Percentiles rank a stretch among this genome's conserved stretches.
Conservation (phyloP, 2,113 vertebrate genomes). For the Siphamia tubifer region DNA sequence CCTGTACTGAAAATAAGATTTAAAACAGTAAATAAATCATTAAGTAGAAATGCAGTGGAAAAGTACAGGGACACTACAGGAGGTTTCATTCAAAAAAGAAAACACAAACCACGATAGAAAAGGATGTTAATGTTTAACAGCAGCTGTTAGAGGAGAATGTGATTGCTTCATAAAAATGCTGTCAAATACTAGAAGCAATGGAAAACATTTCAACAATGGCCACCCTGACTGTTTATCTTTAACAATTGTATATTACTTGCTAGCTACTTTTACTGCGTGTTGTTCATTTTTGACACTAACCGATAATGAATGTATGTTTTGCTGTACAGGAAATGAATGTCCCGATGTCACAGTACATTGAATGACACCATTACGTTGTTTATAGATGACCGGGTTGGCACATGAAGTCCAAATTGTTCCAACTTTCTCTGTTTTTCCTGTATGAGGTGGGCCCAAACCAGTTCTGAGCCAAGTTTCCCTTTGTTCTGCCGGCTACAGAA, state of each 20-base stretch:
- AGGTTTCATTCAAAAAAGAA: slow-evolving; percentile 24
- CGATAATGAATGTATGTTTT: slow-evolving; percentile 85
- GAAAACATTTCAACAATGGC: slow-evolving; percentile 47
- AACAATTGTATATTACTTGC: slow-evolving; percentile 71
- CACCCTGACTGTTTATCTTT: slow-evolving; percentile 73
- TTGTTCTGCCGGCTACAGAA: slow-evolving; percentile 10
- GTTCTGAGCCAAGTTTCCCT: slow-evolving; percentile 25
- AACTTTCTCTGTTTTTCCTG: slow-evolving; percentile 9
- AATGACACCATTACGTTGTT: slow-evolving; percentile 52
- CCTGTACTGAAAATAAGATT: not conserved
- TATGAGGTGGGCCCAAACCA: not conserved
- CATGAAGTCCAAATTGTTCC: slow-evolving; percentile 31
- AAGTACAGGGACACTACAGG: slow-evolving; percentile 38
- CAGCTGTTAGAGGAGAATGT: slow-evolving; percentile 47
- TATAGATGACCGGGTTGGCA: slow-evolving; percentile 42
- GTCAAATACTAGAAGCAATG: slow-evolving; percentile 35
- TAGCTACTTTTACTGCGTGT: slow-evolving; percentile 69
- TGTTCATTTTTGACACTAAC: slow-evolving; percentile 76
- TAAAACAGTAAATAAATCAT: slow-evolving; percentile 14
- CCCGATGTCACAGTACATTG: slow-evolving; percentile 67
- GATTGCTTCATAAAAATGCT: slow-evolving; percentile 43
- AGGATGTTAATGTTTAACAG: slow-evolving; percentile 52
- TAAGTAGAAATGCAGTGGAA: slow-evolving; percentile 27
- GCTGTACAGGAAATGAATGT: slow-evolving; percentile 80
- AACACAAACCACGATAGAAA: slow-evolving; percentile 10